Evolutionary conservation across 2,888 invertebrate species (phyloP).

Genomic region (Leptothorax acervorum): DNA sequence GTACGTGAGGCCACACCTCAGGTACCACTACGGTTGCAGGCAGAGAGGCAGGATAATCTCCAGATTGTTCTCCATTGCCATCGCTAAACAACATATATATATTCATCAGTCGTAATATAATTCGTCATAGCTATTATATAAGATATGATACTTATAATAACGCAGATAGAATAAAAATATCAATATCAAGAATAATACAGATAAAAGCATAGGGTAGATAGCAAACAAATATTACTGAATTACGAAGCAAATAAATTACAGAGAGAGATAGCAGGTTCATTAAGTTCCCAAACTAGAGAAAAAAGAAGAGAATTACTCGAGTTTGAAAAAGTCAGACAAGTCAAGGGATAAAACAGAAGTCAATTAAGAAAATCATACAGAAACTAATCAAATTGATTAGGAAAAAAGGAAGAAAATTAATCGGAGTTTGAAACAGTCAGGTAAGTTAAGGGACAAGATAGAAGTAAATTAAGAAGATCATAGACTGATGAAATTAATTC

Average conservation of each 20-base stretch:
- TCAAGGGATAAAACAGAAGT: background rate
- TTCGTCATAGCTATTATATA: background rate
- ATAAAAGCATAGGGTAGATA: background rate
- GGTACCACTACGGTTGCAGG: constrained; percentile 97
- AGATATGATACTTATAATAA: background rate
- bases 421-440: background rate
- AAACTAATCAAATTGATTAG: background rate
- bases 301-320: background rate
- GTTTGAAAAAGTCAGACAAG: background rate
- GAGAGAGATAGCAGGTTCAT: background rate
- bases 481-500: background rate
- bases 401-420: background rate
- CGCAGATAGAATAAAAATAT: background rate
- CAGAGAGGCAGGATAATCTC: constrained; percentile 86
- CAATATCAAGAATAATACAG: background rate
- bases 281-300: background rate
- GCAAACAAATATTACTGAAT: background rate
- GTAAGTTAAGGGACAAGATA: background rate
- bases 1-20: constrained; percentile 98
- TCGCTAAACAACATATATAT: constrained; percentile 56
- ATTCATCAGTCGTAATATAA: background rate
- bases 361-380: background rate
- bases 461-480: background rate
- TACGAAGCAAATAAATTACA: background rate
- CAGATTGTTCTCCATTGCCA: constrained; percentile 72